These are phyloP conservation scores for Microplitis demolitor DNA, from an alignment of 1,140 invertebrate genomes.

Conservation along the genomic window DNA sequence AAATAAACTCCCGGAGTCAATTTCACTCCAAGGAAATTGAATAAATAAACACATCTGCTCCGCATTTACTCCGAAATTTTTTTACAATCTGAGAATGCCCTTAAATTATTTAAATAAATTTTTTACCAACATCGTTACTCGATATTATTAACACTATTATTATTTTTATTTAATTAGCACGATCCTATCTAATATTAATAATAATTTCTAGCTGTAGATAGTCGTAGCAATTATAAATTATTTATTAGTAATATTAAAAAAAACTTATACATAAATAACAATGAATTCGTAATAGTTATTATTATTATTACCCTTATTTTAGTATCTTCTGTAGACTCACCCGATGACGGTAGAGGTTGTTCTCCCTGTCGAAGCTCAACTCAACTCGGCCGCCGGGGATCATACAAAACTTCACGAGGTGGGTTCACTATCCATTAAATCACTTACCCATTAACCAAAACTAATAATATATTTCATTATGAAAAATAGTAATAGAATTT, in stretches of 20 bases:
- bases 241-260: neutral
- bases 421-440: slow-evolving; percentile 49
- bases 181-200: no score
- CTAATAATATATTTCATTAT: neutral
- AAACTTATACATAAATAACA: neutral
- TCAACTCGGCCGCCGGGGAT: slow-evolving; percentile 76
- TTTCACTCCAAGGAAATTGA: no score
- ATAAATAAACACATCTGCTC: no score
- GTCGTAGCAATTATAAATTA: neutral
- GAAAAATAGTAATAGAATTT: neutral
- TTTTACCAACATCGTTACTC: no score
- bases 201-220: neutral
- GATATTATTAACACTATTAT: no score
- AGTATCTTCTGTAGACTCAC: slow-evolving; percentile 74
- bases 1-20: no score
- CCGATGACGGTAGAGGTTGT: slow-evolving; percentile 77
- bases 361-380: slow-evolving; percentile 73
- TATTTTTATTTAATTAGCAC: no score
- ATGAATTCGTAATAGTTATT: slow-evolving; percentile 46
- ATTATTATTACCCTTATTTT: slow-evolving; percentile 50
- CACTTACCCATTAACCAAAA: no score
- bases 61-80: no score
- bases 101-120: no score
- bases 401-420: slow-evolving; percentile 87
- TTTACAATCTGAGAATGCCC: no score